These are phyloP conservation scores for Epinotia nisella DNA, from an alignment of 2,888 invertebrate genomes.

Conservation along the genomic window DNA sequence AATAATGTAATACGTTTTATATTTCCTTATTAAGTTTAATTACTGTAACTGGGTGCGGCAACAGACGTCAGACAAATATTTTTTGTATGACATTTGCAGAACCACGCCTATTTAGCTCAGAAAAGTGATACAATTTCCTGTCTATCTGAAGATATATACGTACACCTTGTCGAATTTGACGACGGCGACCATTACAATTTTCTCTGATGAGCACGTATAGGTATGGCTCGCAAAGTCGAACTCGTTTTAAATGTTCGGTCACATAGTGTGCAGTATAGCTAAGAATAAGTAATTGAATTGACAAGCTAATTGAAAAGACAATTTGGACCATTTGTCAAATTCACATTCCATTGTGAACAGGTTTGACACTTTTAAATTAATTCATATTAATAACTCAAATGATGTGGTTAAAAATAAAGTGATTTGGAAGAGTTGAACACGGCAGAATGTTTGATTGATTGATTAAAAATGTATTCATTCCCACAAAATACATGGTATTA, in stretches of 20 bases:
- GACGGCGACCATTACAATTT: too few relatives aligned
- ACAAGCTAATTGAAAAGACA: conserved; percentile 4
- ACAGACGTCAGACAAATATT: background rate
- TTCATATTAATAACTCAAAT: background rate
- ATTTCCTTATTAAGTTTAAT: conserved; percentile 16
- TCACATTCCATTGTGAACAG: background rate
- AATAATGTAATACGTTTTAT: background rate
- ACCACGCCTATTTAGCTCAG: background rate
- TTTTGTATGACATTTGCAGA: background rate
- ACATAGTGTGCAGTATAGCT: too few relatives aligned
- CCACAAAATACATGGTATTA: too few relatives aligned
- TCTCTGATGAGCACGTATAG: too few relatives aligned
- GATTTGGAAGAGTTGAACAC: background rate
- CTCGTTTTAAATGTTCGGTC: too few relatives aligned
- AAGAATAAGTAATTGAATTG: conserved; percentile 14
- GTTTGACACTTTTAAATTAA: conserved; percentile 3
- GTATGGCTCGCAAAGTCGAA: too few relatives aligned
- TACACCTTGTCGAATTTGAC: too few relatives aligned
- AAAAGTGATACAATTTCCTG: background rate
- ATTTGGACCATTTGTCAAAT: conserved; percentile 3
- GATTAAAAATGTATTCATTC: too few relatives aligned
- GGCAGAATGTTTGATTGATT: background rate
- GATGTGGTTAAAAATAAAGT: background rate
- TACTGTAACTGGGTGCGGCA: conserved; percentile 25
- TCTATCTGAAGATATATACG: background rate